Conservation (phyloP, 2,797 vertebrate species). For the Menidia menidia region DNA sequence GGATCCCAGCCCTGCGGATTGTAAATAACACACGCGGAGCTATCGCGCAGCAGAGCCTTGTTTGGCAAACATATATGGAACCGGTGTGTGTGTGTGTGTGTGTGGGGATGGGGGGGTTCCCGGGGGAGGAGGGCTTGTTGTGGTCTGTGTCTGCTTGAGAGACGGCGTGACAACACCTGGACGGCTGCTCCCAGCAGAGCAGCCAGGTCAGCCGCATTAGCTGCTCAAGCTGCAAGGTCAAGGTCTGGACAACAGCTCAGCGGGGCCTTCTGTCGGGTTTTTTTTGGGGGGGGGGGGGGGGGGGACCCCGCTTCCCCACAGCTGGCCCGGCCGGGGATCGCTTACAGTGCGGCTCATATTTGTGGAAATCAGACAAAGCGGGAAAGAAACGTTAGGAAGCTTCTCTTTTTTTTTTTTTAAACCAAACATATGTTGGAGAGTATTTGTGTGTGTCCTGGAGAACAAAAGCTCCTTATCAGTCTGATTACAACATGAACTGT, state of each 20-base stretch:
- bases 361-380: constrained; percentile 49
- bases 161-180: constrained; percentile 67
- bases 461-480: constrained; percentile 18
- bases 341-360: constrained; percentile 56
- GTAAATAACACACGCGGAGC: constrained; percentile 39
- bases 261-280: constrained; percentile 49
- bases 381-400: constrained; percentile 47
- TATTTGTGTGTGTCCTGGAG: constrained; percentile 9
- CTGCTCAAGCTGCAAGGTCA: constrained; percentile 60
- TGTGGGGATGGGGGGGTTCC: constrained; percentile 11
- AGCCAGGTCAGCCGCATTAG: constrained; percentile 38
- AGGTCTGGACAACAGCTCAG: constrained; percentile 68
- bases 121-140: constrained; percentile 51
- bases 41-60: constrained; percentile 1
- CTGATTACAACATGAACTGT: constrained; percentile 28
- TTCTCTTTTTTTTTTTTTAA: constrained; percentile 33
- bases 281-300: no score
- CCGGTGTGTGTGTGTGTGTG: neutral
- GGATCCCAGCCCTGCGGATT: constrained; percentile 22
- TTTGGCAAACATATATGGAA: constrained; percentile 51
- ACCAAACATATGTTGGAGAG: constrained; percentile 22
- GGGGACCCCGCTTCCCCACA: constrained; percentile 51
- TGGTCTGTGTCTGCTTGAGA: constrained; percentile 60
- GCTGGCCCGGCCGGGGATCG: constrained; percentile 50
- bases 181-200: constrained; percentile 44